Evolutionary conservation across 2,113 vertebrate species (phyloP).

Genomic region (Heptranchias perlo): DNA sequence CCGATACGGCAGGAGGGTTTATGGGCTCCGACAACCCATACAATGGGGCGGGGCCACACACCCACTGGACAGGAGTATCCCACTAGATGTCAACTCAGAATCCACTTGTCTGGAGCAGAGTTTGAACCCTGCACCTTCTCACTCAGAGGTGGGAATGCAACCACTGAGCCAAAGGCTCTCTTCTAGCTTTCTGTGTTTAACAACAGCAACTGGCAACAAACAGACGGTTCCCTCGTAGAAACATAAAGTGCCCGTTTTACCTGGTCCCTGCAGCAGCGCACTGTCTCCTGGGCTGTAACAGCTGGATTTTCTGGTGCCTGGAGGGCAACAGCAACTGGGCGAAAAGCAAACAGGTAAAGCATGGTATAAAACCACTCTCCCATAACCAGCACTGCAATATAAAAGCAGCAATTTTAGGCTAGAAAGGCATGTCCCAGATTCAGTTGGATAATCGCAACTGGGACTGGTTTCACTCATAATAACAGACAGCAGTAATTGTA

Average conservation of each 20-base stretch:
- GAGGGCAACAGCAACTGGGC: not conserved
- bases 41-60: not conserved
- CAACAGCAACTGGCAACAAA: not conserved
- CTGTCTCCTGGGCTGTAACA: not conserved
- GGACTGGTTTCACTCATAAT: not conserved
- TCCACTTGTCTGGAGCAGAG: no score
- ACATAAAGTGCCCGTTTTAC: not conserved
- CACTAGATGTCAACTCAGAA: not conserved
- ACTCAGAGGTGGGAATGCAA: not conserved
- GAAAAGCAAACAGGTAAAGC: not conserved
- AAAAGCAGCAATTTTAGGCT: not conserved
- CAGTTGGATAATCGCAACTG: not conserved
- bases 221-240: not conserved
- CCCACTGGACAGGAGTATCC: not conserved
- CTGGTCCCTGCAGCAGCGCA: not conserved
- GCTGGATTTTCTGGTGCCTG: not conserved
- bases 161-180: not conserved
- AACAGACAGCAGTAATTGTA: not conserved
- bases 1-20: not conserved
- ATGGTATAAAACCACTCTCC: not conserved
- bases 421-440: not conserved
- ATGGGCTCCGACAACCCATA: not conserved
- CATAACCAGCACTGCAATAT: not conserved
- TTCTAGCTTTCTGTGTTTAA: not conserved
- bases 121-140: not conserved